phyloP scores from a whole-genome alignment of 2,797 vertebrate species.

The Tiaroga cobitis region DNA sequence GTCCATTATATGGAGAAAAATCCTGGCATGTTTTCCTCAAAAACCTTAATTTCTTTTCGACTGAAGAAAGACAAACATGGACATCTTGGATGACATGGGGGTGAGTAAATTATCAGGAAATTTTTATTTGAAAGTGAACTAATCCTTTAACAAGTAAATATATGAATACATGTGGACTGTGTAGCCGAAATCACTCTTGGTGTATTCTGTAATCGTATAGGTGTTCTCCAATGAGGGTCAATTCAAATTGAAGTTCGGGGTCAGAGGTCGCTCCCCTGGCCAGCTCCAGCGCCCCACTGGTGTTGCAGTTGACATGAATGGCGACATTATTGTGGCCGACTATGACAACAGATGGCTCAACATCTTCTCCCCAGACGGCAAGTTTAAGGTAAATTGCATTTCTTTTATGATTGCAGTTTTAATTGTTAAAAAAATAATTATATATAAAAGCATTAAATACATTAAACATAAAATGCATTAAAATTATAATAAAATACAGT shows the following conservation, averaged over 20 bases:
- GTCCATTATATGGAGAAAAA: too few species aligned
- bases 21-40: too few species aligned
- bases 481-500: not conserved
- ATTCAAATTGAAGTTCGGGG: slow-evolving; percentile 94
- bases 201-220: slow-evolving; percentile 66
- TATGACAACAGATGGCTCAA: slow-evolving; percentile 99
- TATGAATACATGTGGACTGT: not conserved
- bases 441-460: not conserved
- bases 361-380: slow-evolving; percentile 94
- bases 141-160: not conserved
- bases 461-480: not conserved
- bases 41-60: too few species aligned
- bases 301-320: slow-evolving; percentile 90
- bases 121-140: too few species aligned
- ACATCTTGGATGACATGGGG: too few species aligned
- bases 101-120: too few species aligned
- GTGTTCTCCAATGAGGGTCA: slow-evolving; percentile 94
- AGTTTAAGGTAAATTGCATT: slow-evolving; percentile 87
- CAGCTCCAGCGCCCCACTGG: slow-evolving; percentile 95
- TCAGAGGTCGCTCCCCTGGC: slow-evolving; percentile 92
- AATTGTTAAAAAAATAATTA: not conserved
- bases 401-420: not conserved
- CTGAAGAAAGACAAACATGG: too few species aligned
- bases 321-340: slow-evolving; percentile 95
- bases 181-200: not conserved